Percentiles rank a stretch among this genome's conserved stretches.
Conservation (phyloP, 2,797 vertebrate species). For the Mico argentatus region DNA sequence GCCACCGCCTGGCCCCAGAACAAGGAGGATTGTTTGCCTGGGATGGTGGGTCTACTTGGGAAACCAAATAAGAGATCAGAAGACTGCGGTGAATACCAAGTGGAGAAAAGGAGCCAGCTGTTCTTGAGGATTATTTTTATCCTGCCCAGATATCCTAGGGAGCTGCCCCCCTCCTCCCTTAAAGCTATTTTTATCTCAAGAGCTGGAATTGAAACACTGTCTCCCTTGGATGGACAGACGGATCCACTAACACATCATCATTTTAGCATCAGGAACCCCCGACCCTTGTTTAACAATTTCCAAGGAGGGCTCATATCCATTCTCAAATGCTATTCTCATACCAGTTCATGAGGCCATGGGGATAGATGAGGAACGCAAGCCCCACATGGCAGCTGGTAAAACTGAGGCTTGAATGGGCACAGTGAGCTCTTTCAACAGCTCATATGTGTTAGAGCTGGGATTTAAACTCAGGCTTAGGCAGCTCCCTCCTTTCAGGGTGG, state of each 20-base stretch:
- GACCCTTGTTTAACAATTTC: not conserved
- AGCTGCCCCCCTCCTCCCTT: not conserved
- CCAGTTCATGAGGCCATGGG: not conserved
- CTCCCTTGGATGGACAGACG: not conserved
- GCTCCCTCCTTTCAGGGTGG: not conserved
- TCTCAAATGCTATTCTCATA: not conserved
- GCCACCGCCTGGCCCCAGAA: conserved; percentile 59
- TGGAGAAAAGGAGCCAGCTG: conserved; percentile 48
- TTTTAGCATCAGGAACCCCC: not conserved
- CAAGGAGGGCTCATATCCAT: not conserved
- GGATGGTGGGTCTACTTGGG: conserved; percentile 41
- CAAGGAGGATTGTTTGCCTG: conserved; percentile 62
- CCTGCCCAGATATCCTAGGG: conserved; percentile 55
- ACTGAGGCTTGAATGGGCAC: not conserved
- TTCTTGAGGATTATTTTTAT: conserved; percentile 69
- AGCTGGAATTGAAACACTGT: not conserved
- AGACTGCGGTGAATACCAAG: conserved; percentile 50
- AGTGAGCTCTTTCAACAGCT: not conserved
- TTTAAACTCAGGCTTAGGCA: not conserved
- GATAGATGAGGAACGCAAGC: too few relatives aligned
- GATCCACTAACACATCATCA: not conserved
- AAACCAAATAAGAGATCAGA: conserved; percentile 70
- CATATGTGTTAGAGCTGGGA: not conserved
- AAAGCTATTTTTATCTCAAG: conserved; percentile 61
- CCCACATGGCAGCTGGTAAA: not conserved